These are phyloP conservation scores for Microplitis deprimator DNA, from an alignment of 2,888 invertebrate genomes.

Conservation along the genomic window DNA sequence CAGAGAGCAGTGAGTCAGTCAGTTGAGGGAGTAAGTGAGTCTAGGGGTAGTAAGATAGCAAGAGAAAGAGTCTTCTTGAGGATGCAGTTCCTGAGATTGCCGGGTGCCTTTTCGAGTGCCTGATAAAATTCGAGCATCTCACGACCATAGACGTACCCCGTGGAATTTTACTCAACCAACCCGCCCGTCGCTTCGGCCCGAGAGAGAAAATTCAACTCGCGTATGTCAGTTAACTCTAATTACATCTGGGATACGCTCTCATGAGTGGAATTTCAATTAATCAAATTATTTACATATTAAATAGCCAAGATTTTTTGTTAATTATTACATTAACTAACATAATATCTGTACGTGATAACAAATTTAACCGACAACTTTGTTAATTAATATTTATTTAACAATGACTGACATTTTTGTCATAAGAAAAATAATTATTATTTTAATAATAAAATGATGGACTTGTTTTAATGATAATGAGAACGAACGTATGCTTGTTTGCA, in stretches of 20 bases:
- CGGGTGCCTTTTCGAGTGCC: conserved; percentile 31
- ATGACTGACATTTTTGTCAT: neutral
- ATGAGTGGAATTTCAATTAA: neutral
- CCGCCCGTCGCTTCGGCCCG: neutral
- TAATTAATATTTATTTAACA: neutral
- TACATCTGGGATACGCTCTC: neutral
- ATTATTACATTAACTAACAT: no score
- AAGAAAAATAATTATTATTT: neutral
- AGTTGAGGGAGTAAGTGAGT: neutral
- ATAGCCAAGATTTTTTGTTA: no score
- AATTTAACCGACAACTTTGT: no score
- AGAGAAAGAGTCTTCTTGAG: conserved; percentile 4
- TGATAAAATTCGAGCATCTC: conserved; percentile 29
- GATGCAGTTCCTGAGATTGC: neutral
- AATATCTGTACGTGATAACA: no score
- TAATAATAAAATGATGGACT: neutral
- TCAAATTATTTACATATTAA: neutral
- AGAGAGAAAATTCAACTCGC: neutral
- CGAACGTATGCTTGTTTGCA: conserved; percentile 10
- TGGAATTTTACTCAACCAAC: conserved; percentile 18
- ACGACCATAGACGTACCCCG: neutral
- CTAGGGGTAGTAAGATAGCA: neutral
- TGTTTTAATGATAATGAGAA: conserved; percentile 10
- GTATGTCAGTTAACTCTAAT: conserved; percentile 1
- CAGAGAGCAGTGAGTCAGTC: neutral